phyloP scores from a whole-genome alignment of 2,888 invertebrate species.

The Plutella xylostella region DNA sequence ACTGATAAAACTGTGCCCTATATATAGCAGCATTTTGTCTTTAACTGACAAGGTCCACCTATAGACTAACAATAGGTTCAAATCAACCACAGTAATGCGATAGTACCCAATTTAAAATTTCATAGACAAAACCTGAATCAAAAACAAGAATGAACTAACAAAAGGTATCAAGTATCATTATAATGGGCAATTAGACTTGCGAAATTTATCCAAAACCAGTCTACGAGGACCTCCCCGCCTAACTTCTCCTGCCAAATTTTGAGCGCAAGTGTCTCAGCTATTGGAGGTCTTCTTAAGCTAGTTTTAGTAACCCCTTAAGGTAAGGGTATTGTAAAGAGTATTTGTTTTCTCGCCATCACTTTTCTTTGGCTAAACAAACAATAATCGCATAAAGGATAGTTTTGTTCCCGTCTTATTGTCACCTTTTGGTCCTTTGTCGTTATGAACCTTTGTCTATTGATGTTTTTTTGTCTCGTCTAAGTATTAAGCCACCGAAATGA shows the following conservation, averaged over 20 bases:
- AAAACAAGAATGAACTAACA: conserved; percentile 12
- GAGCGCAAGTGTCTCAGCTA: too few relatives aligned
- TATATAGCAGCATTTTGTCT: too few relatives aligned
- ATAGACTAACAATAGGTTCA: too few relatives aligned
- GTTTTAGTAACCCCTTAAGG: not conserved
- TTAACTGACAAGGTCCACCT: too few relatives aligned
- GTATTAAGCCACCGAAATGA: conserved; percentile 14
- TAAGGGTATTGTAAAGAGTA: conserved; percentile 2
- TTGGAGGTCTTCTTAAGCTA: conserved; percentile 22
- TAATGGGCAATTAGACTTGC: conserved; percentile 64
- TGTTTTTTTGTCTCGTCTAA: conserved; percentile 24
- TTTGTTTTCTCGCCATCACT: conserved; percentile 63
- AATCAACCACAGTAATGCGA: too few relatives aligned
- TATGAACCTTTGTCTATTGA: conserved; percentile 35
- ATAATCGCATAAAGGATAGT: conserved; percentile 52
- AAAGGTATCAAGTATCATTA: conserved; percentile 59
- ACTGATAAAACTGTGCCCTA: too few relatives aligned
- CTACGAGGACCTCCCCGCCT: conserved; percentile 19
- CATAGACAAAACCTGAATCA: conserved; percentile 4
- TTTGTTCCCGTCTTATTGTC: conserved; percentile 53
- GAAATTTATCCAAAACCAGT: conserved; percentile 34
- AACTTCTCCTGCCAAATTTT: conserved; percentile 12
- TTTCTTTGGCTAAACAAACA: conserved; percentile 62
- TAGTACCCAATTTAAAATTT: conserved; percentile 2
- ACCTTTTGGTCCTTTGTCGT: conserved; percentile 44